phyloP scores from a whole-genome alignment of 2,113 vertebrate genomes.

The Rattus norvegicus region GRCr8 NC_086032.1:69248001-69248500 shows the following conservation, averaged over 20 bases:
- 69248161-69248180: accelerated
- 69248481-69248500: background rate
- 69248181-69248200: background rate
- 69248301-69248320: slow-evolving; percentile 52
- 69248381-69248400: background rate
- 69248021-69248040: background rate
- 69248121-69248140: background rate
- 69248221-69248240: slow-evolving; percentile 51
- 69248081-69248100: slow-evolving; percentile 2
- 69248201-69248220: background rate
- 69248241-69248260: slow-evolving; percentile 17
- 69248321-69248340: slow-evolving; percentile 36
- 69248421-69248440: too few species aligned
- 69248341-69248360: background rate
- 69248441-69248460: too few species aligned
- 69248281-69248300: slow-evolving; percentile 15
- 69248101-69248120: background rate
- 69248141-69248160: background rate
- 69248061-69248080: background rate
- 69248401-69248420: too few species aligned
- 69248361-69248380: slow-evolving; percentile 29
- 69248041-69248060: background rate
- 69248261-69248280: slow-evolving; percentile 16
- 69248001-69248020: background rate
- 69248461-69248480: background rate